Percentiles rank a stretch among this genome's conserved stretches.
Evolutionary conservation across 2,888 invertebrate species (phyloP).

Genomic region (Diplolepis rosae): DNA sequence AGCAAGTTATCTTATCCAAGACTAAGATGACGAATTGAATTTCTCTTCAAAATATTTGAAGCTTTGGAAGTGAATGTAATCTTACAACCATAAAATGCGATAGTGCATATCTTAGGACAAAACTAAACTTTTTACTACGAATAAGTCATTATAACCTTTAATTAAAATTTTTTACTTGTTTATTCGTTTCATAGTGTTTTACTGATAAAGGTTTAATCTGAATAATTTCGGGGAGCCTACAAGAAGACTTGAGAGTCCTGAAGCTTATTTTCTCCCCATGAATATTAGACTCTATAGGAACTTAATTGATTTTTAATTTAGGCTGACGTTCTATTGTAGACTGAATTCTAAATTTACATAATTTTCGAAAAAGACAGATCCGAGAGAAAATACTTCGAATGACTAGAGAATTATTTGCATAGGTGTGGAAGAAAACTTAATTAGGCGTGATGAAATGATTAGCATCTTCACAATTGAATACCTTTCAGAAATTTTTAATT

Average conservation of each 20-base stretch:
- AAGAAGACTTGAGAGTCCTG: too few relatives aligned
- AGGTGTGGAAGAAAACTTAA: too few relatives aligned
- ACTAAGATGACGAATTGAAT: slow-evolving; percentile 6
- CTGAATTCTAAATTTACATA: neutral
- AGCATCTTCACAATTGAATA: too few relatives aligned
- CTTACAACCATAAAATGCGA: neutral
- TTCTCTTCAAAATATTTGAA: neutral
- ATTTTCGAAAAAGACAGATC: too few relatives aligned
- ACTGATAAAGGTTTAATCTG: neutral
- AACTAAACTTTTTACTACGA: too few relatives aligned
- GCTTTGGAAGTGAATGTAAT: neutral
- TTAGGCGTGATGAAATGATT: too few relatives aligned
- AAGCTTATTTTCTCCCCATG: neutral
- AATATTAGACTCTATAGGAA: neutral
- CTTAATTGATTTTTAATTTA: neutral
- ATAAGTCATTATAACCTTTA: too few relatives aligned
- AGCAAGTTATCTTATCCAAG: slow-evolving; percentile 6
- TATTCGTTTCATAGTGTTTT: neutral
- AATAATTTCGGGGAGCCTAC: too few relatives aligned
- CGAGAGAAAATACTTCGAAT: too few relatives aligned
- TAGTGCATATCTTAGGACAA: too few relatives aligned
- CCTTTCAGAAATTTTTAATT: too few relatives aligned
- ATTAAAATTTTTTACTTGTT: neutral
- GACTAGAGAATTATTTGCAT: too few relatives aligned
- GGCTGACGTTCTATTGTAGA: neutral